A percentile compares a stretch with the other conserved stretches of the same genome.
These are phyloP conservation scores for Argyresthia goedartella DNA, from an alignment of 2,888 invertebrate species.

Conservation along the genomic window DNA sequence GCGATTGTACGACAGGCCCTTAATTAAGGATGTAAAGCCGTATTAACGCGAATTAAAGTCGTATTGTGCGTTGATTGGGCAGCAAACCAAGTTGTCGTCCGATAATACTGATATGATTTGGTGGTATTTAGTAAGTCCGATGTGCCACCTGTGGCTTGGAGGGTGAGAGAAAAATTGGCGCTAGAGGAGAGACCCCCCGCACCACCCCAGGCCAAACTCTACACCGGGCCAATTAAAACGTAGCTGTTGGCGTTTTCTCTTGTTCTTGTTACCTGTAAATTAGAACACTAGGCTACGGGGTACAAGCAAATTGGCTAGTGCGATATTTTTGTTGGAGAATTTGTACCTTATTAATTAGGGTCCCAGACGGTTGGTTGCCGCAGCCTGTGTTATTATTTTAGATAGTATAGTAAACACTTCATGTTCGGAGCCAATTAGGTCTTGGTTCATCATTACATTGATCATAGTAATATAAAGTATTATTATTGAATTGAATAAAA, in stretches of 20 bases:
- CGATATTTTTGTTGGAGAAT: not conserved
- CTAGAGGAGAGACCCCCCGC: slow-evolving; percentile 23
- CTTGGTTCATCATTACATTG: too few relatives aligned
- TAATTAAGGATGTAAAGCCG: slow-evolving; percentile 62
- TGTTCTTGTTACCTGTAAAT: slow-evolving; percentile 22
- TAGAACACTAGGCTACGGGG: slow-evolving; percentile 1
- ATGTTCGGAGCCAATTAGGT: too few relatives aligned
- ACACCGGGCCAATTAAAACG: slow-evolving; percentile 54
- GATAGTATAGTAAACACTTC: too few relatives aligned
- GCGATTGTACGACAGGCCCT: slow-evolving; percentile 55
- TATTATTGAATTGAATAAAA: too few relatives aligned
- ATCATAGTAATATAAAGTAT: too few relatives aligned
- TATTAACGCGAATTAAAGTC: slow-evolving; percentile 38
- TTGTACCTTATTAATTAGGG: not conserved
- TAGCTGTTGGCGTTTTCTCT: slow-evolving; percentile 33
- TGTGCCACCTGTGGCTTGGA: slow-evolving; percentile 50
- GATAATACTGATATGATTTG: slow-evolving; percentile 1
- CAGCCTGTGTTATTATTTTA: too few relatives aligned
- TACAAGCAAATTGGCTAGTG: slow-evolving; percentile 1
- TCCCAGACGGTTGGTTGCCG: not conserved
- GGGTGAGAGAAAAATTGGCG: slow-evolving; percentile 52
- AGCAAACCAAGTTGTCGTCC: slow-evolving; percentile 11
- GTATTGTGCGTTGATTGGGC: slow-evolving; percentile 20
- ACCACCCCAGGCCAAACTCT: slow-evolving; percentile 20
- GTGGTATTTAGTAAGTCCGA: slow-evolving; percentile 32